Evolutionary conservation across 1,140 invertebrate genomes (phyloP).

Genomic region (Cecropterus lyciades): DNA sequence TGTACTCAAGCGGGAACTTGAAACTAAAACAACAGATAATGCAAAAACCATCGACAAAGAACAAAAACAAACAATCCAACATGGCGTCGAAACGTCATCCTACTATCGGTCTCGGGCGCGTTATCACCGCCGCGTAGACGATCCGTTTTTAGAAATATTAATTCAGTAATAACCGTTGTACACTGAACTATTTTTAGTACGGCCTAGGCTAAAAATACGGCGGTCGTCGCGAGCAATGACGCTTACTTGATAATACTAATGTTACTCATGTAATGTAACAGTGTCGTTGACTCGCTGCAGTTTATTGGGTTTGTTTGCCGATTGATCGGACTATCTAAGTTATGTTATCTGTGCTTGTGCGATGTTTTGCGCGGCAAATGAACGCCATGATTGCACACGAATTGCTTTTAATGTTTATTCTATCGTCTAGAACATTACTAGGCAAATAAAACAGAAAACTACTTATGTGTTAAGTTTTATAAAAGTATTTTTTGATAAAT

Average conservation of each 20-base stretch:
- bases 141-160: conserved; percentile 84
- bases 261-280: conserved; percentile 68
- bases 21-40: conserved; percentile 36
- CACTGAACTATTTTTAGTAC: conserved; percentile 78
- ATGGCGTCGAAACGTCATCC: conserved; percentile 67
- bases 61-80: conserved; percentile 63
- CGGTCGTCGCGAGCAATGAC: conserved; percentile 71
- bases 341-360: conserved; percentile 63
- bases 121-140: conserved; percentile 77
- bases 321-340: conserved; percentile 60
- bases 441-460: no score
- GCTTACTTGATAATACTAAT: conserved; percentile 79
- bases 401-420: neutral
- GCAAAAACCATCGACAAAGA: conserved; percentile 40
- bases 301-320: conserved; percentile 63
- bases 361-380: conserved; percentile 41
- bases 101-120: conserved; percentile 74
- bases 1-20: conserved; percentile 10
- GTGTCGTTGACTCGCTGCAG: conserved; percentile 78
- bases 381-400: conserved; percentile 17
- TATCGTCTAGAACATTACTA: neutral
- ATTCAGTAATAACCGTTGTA: conserved; percentile 82
- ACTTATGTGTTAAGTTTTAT: no score
- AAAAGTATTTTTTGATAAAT: no score
- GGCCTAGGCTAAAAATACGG: conserved; percentile 81